A percentile compares a stretch with the other conserved stretches of the same genome.
Evolutionary conservation across 2,888 invertebrate species (phyloP).

Genomic region (Hesperia comma): DNA sequence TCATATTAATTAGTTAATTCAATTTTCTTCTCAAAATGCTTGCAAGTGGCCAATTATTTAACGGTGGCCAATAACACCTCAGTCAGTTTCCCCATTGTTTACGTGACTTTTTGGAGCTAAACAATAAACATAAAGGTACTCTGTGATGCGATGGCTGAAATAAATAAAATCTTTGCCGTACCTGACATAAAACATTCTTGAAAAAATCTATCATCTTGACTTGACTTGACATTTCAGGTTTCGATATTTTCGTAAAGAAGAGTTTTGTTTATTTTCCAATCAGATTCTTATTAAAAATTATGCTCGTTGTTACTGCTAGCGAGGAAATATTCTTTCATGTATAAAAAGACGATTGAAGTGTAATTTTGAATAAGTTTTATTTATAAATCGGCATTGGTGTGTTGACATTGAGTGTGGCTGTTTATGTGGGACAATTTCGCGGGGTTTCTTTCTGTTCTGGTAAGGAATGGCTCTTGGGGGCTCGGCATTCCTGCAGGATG

Average conservation of each 20-base stretch:
- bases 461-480: slow-evolving; percentile 70
- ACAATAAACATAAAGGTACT: no score
- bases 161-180: no score
- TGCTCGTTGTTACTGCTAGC: not conserved
- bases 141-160: no score
- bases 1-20: no score
- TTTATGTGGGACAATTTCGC: slow-evolving; percentile 40
- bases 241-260: slow-evolving; percentile 22
- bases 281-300: slow-evolving; percentile 5
- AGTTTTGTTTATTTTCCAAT: slow-evolving; percentile 17
- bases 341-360: not conserved
- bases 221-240: slow-evolving; percentile 28
- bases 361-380: slow-evolving; percentile 15
- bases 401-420: slow-evolving; percentile 49
- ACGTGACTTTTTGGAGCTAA: no score
- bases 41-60: no score
- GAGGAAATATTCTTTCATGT: not conserved
- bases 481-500: slow-evolving; percentile 68
- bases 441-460: slow-evolving; percentile 34
- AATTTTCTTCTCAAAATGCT: no score
- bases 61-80: no score
- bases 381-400: slow-evolving; percentile 34
- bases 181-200: no score
- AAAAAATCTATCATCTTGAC: no score
- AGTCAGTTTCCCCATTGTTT: no score